phyloP scores from a whole-genome alignment of 2,113 vertebrate genomes.

The Phoenicopterus ruber region DNA sequence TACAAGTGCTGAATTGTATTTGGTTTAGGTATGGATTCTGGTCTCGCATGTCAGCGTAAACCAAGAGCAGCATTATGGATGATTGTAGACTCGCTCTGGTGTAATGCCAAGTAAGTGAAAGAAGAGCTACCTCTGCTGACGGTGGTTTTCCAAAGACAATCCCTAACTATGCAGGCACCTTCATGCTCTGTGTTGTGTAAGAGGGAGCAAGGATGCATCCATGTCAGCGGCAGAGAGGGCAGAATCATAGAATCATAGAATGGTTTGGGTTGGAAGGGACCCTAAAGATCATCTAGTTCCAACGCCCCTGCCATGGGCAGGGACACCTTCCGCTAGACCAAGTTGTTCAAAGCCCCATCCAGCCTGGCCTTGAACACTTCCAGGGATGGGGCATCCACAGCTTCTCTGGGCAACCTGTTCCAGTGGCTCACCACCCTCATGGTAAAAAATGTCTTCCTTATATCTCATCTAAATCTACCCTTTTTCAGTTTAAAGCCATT shows the following conservation, averaged over 20 bases:
- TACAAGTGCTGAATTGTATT: background rate
- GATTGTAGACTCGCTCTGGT: background rate
- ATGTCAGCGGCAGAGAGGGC: background rate
- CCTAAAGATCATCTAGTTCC: too few species aligned
- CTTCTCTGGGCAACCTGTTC: too few species aligned
- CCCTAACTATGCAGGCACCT: background rate
- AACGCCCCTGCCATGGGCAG: too few species aligned
- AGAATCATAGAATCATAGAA: background rate
- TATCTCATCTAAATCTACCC: too few species aligned
- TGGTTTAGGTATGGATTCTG: background rate
- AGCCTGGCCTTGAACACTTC: too few species aligned
- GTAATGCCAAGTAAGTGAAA: background rate
- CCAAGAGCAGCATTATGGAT: background rate
- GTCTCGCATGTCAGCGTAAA: background rate
- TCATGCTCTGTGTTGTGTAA: background rate
- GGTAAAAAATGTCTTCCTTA: too few species aligned
- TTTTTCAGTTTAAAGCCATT: too few species aligned
- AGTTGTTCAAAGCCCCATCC: too few species aligned
- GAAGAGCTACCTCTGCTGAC: constrained; percentile 5
- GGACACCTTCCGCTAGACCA: too few species aligned
- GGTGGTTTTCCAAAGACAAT: background rate
- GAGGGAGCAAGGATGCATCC: background rate
- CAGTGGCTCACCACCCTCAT: too few species aligned
- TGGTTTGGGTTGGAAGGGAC: too few species aligned
- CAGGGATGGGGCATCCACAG: too few species aligned